These are phyloP conservation scores for Drosophila teissieri DNA, from an alignment of 1,140 invertebrate genomes.

Conservation along the genomic window DNA sequence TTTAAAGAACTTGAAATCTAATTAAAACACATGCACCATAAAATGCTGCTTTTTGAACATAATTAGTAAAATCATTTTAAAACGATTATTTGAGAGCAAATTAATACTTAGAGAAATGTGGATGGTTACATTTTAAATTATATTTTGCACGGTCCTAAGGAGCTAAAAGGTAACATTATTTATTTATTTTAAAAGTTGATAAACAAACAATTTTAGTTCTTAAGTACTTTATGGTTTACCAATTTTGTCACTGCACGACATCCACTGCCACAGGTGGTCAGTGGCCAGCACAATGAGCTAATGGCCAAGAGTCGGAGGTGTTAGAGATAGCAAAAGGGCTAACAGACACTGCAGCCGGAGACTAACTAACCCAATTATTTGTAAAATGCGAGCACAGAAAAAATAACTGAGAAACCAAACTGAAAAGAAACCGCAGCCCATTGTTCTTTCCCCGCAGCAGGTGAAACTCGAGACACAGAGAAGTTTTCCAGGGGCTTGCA, in stretches of 20 bases:
- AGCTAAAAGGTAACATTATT: no score
- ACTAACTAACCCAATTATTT: constrained; percentile 81
- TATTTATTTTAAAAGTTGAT: no score
- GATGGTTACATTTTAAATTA: neutral
- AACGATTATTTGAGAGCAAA: constrained; percentile 10
- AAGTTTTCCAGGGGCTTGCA: constrained; percentile 10
- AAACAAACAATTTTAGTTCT: no score
- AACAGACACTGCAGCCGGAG: constrained; percentile 39
- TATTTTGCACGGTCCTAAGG: no score
- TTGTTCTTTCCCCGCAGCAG: constrained; percentile 58
- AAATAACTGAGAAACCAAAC: constrained; percentile 28
- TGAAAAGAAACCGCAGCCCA: constrained; percentile 61
- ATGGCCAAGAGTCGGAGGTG: constrained; percentile 28
- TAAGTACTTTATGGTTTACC: neutral
- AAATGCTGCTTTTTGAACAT: constrained; percentile 1
- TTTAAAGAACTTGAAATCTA: constrained; percentile 2
- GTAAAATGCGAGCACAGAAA: constrained; percentile 46
- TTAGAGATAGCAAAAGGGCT: constrained; percentile 20
- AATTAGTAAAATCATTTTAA: constrained; percentile 1
- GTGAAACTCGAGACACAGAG: constrained; percentile 46
- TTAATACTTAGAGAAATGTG: neutral
- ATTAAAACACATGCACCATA: constrained; percentile 21
- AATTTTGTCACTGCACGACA: neutral
- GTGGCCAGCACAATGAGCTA: constrained; percentile 32
- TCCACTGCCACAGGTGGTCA: constrained; percentile 29